Percentiles rank a stretch among this genome's conserved stretches.
These are phyloP conservation scores for Melanargia galathea DNA, from an alignment of 2,888 invertebrate species.

Conservation along the genomic window DNA sequence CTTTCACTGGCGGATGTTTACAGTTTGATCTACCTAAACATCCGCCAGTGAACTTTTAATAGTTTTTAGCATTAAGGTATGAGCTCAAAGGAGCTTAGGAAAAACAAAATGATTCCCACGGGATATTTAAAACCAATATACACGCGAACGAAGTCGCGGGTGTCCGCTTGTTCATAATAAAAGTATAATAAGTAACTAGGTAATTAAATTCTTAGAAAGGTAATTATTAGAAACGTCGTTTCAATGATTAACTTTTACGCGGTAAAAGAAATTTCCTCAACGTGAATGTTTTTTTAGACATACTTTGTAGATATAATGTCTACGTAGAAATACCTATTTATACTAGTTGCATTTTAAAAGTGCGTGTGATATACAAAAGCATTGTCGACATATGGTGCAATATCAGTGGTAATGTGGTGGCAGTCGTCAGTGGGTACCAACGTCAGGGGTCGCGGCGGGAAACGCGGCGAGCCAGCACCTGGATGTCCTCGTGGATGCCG, in stretches of 20 bases:
- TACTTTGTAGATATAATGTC: too few species aligned
- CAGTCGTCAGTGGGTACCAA: constrained; percentile 64
- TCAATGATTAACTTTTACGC: neutral
- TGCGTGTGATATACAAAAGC: constrained; percentile 32
- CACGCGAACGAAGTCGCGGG: too few species aligned
- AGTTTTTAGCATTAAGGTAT: too few species aligned
- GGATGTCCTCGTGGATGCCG: constrained; percentile 76
- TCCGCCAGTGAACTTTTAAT: too few species aligned
- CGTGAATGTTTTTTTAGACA: too few species aligned
- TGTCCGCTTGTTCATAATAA: too few species aligned
- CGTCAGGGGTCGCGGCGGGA: constrained; percentile 68
- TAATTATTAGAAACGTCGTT: neutral
- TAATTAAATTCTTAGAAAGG: too few species aligned
- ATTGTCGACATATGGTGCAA: constrained; percentile 23
- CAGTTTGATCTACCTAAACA: too few species aligned
- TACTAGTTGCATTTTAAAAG: constrained; percentile 12
- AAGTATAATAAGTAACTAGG: neutral
- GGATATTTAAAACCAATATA: too few species aligned
- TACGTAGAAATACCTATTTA: neutral
- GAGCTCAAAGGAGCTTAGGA: too few species aligned
- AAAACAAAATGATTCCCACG: too few species aligned
- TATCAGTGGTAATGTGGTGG: constrained; percentile 37
- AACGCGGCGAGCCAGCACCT: constrained; percentile 78
- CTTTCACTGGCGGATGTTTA: too few species aligned
- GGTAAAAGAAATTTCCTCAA: neutral